These are phyloP conservation scores for Sylvicapra grimmia DNA, from an alignment of 2,113 vertebrate genomes.

Conservation along the genomic window DNA sequence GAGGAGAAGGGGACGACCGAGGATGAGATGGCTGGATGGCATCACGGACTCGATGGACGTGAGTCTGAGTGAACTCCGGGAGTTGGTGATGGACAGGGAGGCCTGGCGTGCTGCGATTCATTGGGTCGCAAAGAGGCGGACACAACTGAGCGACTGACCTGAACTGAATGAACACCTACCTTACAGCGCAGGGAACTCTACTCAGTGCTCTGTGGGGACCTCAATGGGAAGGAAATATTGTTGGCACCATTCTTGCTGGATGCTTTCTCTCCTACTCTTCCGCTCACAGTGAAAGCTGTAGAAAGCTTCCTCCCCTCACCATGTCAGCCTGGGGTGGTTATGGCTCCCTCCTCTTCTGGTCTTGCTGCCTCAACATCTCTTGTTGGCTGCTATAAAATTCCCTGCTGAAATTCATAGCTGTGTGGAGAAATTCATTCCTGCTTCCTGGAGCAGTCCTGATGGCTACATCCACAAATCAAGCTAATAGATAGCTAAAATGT, in stretches of 20 bases:
- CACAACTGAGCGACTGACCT: too few species aligned
- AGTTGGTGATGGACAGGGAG: too few species aligned
- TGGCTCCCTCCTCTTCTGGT: neutral
- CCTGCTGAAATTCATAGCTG: neutral
- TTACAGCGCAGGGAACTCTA: rapidly evolving
- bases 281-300: neutral
- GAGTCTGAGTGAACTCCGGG: too few species aligned
- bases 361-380: neutral
- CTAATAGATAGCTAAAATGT: neutral
- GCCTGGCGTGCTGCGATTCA: too few species aligned
- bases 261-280: neutral
- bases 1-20: too few species aligned
- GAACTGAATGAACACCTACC: neutral
- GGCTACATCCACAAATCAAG: neutral
- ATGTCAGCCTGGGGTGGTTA: neutral
- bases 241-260: neutral
- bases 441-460: neutral
- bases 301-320: neutral
- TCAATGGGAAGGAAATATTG: neutral
- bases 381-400: neutral
- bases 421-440: too few species aligned
- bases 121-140: too few species aligned
- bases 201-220: neutral
- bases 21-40: too few species aligned
- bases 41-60: too few species aligned